Percentiles rank a stretch among this genome's conserved stretches.
These are phyloP conservation scores for Ceuthmochares aereus DNA, from an alignment of 2,113 vertebrate genomes.

Conservation along the genomic window DNA sequence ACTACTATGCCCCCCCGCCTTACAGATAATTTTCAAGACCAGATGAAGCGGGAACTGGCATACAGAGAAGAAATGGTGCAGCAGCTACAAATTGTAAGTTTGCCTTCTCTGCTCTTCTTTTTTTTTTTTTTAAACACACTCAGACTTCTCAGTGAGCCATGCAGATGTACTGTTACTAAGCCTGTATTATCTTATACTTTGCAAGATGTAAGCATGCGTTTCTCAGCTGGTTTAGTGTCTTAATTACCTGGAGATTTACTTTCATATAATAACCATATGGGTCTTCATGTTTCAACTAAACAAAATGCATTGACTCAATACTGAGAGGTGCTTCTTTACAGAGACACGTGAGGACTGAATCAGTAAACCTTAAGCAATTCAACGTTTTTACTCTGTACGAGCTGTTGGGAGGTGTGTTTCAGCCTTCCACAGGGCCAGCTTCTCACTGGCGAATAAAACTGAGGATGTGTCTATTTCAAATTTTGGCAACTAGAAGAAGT, in stretches of 20 bases:
- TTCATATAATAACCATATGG: constrained; percentile 72
- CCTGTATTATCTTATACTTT: background rate
- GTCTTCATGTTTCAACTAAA: constrained; percentile 56
- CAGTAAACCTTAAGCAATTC: background rate
- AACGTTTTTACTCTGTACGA: background rate
- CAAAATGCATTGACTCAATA: constrained; percentile 35
- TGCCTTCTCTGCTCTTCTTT: background rate
- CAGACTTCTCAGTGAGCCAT: background rate
- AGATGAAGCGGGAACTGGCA: constrained; percentile 97
- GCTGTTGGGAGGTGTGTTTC: background rate
- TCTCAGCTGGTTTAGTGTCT: constrained; percentile 66
- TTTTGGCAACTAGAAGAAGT: background rate
- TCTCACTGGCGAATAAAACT: background rate
- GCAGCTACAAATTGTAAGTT: constrained; percentile 94
- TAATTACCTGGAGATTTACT: constrained; percentile 79
- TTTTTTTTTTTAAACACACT: background rate
- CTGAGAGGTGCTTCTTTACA: constrained; percentile 34
- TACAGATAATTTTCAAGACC: constrained; percentile 97
- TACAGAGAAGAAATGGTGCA: constrained; percentile 99
- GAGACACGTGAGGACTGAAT: background rate
- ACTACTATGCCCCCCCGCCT: background rate
- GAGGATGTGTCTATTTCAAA: background rate
- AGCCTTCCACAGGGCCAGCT: background rate
- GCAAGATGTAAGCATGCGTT: constrained; percentile 5
- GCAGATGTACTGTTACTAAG: background rate